Conservation (phyloP, 2,797 vertebrate genomes). For the Limnodromus scolopaceus region DNA sequence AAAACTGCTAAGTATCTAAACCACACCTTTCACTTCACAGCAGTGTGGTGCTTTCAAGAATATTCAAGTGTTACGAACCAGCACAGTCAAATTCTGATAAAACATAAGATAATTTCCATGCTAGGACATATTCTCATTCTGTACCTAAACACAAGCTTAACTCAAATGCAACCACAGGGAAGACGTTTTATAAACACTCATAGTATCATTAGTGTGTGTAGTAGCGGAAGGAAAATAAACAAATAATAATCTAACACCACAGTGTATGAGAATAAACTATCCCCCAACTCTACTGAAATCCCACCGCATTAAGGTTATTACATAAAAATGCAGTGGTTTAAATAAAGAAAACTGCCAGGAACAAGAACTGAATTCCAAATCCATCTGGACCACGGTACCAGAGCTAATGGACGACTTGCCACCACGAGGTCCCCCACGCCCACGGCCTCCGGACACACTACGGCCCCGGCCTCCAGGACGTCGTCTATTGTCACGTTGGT, state of each 20-base stretch:
- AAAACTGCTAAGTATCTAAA: not conserved
- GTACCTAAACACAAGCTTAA: not conserved
- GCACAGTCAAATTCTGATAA: not conserved
- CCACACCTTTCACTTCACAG: not conserved
- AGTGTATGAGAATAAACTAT: not conserved
- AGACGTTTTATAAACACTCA: not conserved
- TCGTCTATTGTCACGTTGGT: conserved; percentile 82
- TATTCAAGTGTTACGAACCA: fast-evolving
- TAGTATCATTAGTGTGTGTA: not conserved
- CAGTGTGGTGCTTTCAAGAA: not conserved
- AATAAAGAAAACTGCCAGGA: not conserved
- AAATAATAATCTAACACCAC: fast-evolving
- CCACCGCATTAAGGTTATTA: fast-evolving
- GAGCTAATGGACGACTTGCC: conserved; percentile 88
- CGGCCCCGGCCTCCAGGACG: conserved; percentile 88
- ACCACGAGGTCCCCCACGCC: conserved; percentile 88
- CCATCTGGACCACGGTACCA: conserved; percentile 76
- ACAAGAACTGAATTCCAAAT: not conserved
- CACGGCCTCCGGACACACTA: conserved; percentile 87
- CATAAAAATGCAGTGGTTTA: not conserved
- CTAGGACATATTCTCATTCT: not conserved
- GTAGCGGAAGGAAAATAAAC: not conserved
- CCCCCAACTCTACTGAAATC: not conserved
- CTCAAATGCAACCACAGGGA: not conserved
- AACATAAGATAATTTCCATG: not conserved